phyloP scores from a whole-genome alignment of 2,113 vertebrate species.

The Paracanthobrama guichenoti region DNA sequence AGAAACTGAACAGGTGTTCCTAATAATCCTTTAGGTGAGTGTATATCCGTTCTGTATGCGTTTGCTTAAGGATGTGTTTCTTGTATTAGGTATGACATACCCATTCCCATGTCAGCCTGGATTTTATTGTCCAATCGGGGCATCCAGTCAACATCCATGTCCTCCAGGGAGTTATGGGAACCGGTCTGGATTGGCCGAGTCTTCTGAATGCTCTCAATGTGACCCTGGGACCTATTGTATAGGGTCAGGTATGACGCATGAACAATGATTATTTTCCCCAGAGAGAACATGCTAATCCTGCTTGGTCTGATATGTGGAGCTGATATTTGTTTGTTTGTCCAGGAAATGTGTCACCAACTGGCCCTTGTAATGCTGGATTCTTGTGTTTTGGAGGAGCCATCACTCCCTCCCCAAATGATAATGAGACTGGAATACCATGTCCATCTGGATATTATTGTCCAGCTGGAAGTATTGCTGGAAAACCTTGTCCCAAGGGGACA shows the following conservation, averaged over 20 bases:
- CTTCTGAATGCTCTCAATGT: constrained; percentile 69
- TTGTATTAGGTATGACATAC: constrained; percentile 62
- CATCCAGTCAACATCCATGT: constrained; percentile 69
- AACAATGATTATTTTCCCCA: background rate
- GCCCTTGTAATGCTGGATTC: constrained; percentile 82
- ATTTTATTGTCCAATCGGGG: constrained; percentile 74
- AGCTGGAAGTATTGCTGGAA: constrained; percentile 65
- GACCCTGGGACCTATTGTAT: constrained; percentile 76
- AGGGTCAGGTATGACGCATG: constrained; percentile 67
- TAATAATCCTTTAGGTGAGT: too few relatives aligned
- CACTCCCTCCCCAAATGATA: constrained; percentile 76
- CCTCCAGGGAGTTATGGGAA: constrained; percentile 76
- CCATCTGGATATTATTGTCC: constrained; percentile 71
- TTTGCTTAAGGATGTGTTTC: constrained; percentile 2
- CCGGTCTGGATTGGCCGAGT: constrained; percentile 65
- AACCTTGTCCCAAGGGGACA: constrained; percentile 75
- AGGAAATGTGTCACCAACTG: constrained; percentile 77
- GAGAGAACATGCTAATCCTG: background rate
- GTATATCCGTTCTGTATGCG: background rate
- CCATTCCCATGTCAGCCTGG: constrained; percentile 72
- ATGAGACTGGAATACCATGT: constrained; percentile 70
- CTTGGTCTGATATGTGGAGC: background rate
- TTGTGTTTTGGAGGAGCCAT: constrained; percentile 84
- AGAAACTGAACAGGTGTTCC: too few relatives aligned
- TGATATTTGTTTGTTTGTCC: constrained; percentile 26